These are phyloP conservation scores for Pachyramphus minor DNA, from an alignment of 2,113 vertebrate species.

Conservation along the genomic window DNA sequence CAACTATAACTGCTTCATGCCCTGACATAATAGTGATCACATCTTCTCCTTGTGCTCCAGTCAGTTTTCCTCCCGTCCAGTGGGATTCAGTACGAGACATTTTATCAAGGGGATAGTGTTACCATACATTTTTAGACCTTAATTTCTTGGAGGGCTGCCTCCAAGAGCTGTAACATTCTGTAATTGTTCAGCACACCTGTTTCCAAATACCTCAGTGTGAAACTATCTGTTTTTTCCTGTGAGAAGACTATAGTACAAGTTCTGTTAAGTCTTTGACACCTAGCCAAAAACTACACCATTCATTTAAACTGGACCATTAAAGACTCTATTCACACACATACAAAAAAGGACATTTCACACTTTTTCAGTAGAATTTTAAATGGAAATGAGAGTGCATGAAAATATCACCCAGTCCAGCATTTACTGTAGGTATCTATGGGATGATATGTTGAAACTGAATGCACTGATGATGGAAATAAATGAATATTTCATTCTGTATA, in stretches of 20 bases:
- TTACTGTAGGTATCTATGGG: not conserved
- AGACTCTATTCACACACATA: constrained; percentile 70
- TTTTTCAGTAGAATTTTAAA: constrained; percentile 69
- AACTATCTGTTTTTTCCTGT: constrained; percentile 78
- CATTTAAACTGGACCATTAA: constrained; percentile 71
- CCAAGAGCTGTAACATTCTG: constrained; percentile 63
- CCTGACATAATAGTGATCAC: not conserved
- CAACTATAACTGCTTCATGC: not conserved
- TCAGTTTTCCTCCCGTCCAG: constrained; percentile 12
- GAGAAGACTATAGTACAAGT: constrained; percentile 70
- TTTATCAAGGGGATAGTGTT: constrained; percentile 66
- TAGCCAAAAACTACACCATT: constrained; percentile 77
- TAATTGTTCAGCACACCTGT: constrained; percentile 78
- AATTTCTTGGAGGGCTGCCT: constrained; percentile 63
- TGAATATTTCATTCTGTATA: not conserved
- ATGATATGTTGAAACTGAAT: not conserved
- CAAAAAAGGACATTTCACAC: constrained; percentile 59
- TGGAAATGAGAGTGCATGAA: constrained; percentile 47
- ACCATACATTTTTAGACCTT: constrained; percentile 54
- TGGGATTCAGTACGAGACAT: constrained; percentile 32
- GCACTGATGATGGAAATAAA: not conserved
- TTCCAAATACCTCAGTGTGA: constrained; percentile 76
- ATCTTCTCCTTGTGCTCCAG: not conserved
- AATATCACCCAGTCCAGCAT: not conserved
- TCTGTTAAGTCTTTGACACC: constrained; percentile 74